Evolutionary conservation across 2,797 vertebrate species (phyloP), one percentile per base, ranked within the genome.

Genomic region (Columba guinea): DNA sequence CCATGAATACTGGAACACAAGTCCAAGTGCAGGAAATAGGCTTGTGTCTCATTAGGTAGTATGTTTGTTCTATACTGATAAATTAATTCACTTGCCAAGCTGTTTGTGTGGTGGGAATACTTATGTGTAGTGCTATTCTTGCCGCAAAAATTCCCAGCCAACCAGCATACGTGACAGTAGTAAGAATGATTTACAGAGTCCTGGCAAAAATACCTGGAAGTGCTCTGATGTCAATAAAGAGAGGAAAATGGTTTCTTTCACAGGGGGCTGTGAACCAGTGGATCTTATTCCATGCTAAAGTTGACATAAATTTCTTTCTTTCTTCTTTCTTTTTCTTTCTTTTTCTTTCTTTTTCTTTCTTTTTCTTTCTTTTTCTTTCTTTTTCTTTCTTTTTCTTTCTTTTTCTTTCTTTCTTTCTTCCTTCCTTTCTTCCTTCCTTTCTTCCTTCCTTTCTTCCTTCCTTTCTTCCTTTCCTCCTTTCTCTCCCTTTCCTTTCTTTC

Each of bases 171-270:
- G 41, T 67, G 87, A 75, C 69, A 91, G 56, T 26, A 94, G 87
- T 20, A 60, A 73, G 82, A 96, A 81, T 3, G 2, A 55, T 78
- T 90, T 56, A 48, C 26, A 56, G 87, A 88, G 32, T 62, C 35
- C 71, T 94, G 90, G 71, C 77, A 94, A 53, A 88, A 92, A 73
- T 78, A 93, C 82, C 82, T 92, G 76, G 67, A 95, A 94, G 75
- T 84, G 34, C 53, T 89, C 21, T 11, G 75, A 87, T 93, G 59
- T 71, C 74, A 78, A 30, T 73, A 65, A 46, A 59, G 44, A 83
- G 68, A 79, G 59, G 39, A 69, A 64, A 90, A 89, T 34, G 46
- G 75, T 85, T 92, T 95, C 56, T 89, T 70, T 89, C 64, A 60
- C 37, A 39, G 56, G 13, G 11, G 52, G 21, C 37, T 86, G 59